Evolutionary conservation across 1,140 invertebrate genomes (phyloP).

Genomic region (Drosophila saltans): DNA sequence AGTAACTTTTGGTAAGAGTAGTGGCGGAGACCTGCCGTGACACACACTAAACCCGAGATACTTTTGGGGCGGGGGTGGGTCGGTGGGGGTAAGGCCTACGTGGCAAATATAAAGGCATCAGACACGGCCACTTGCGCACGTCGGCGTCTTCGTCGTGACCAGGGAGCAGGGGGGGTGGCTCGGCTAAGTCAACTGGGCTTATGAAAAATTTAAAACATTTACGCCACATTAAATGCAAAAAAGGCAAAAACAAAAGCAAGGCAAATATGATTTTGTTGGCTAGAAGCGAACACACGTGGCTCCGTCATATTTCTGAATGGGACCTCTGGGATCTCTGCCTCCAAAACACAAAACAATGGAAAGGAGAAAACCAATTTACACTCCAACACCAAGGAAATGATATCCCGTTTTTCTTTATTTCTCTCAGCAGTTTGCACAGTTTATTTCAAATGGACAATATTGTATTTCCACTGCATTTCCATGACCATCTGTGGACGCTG

Average conservation of each 20-base stretch:
- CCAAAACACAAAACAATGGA: conserved; percentile 32
- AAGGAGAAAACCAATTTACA: conserved; percentile 46
- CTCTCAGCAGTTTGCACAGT: no score
- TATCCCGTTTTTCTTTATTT: conserved; percentile 1
- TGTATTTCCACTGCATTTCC: conserved; percentile 59
- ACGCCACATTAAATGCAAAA: conserved; percentile 80
- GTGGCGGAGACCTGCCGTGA: conserved; percentile 54
- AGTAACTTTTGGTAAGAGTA: conserved; percentile 50
- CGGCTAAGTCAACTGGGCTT: conserved; percentile 39
- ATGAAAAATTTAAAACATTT: conserved; percentile 80
- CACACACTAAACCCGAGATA: conserved; percentile 38
- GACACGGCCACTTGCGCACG: conserved; percentile 79
- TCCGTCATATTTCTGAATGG: conserved; percentile 45
- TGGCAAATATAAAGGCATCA: conserved; percentile 78
- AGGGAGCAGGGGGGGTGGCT: conserved; percentile 38
- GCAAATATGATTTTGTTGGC: conserved; percentile 73
- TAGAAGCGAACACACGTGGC: conserved; percentile 26
- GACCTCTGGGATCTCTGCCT: conserved; percentile 42
- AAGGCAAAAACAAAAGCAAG: conserved; percentile 58
- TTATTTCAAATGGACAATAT: conserved; percentile 39
- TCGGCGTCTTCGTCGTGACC: conserved; percentile 45
- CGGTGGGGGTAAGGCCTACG: conserved; percentile 41
- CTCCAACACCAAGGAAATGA: conserved; percentile 35
- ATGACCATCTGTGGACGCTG: conserved; percentile 32
- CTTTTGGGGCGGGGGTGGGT: conserved; percentile 32